These are phyloP conservation scores for Bufo bufo DNA, from an alignment of 2,113 vertebrate genomes.

Conservation along the genomic window DNA sequence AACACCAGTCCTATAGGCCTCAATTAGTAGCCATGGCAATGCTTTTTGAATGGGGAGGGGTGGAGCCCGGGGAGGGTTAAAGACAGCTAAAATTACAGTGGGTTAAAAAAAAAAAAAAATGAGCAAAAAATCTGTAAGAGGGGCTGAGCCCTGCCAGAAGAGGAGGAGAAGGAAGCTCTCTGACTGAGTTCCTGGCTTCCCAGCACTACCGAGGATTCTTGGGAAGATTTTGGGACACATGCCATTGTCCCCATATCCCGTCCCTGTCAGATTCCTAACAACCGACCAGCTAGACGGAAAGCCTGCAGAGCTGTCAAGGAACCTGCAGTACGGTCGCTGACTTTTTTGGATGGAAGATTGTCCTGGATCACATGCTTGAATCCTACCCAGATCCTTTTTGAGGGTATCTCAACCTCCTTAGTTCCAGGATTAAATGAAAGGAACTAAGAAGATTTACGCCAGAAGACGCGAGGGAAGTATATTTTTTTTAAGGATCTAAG, in stretches of 20 bases:
- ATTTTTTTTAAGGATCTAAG: not conserved
- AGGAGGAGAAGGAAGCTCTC: slow-evolving; percentile 47
- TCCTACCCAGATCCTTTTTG: not conserved
- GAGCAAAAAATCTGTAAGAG: slow-evolving; percentile 52
- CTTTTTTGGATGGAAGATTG: not conserved
- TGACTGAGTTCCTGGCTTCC: slow-evolving; percentile 56
- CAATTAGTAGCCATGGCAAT: slow-evolving; percentile 56
- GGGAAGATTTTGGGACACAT: slow-evolving; percentile 54
- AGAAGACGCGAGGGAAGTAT: not conserved
- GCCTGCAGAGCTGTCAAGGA: not conserved
- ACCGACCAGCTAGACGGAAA: not conserved
- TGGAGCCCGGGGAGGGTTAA: slow-evolving; percentile 18
- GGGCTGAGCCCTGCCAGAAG: slow-evolving; percentile 36
- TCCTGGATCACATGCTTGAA: not conserved
- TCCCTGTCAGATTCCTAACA: slow-evolving; percentile 43
- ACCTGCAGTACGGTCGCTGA: not conserved
- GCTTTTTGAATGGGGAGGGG: slow-evolving; percentile 53
- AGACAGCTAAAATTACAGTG: slow-evolving; percentile 58
- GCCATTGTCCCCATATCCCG: slow-evolving; percentile 49
- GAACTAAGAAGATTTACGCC: not conserved
- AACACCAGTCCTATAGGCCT: slow-evolving; percentile 40
- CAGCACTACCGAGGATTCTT: slow-evolving; percentile 55
- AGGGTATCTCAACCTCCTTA: not conserved
- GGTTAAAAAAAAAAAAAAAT: slow-evolving; percentile 48
- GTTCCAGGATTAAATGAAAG: not conserved